Conservation (phyloP, 1,140 invertebrate species). For the Dreissena polymorpha region DNA sequence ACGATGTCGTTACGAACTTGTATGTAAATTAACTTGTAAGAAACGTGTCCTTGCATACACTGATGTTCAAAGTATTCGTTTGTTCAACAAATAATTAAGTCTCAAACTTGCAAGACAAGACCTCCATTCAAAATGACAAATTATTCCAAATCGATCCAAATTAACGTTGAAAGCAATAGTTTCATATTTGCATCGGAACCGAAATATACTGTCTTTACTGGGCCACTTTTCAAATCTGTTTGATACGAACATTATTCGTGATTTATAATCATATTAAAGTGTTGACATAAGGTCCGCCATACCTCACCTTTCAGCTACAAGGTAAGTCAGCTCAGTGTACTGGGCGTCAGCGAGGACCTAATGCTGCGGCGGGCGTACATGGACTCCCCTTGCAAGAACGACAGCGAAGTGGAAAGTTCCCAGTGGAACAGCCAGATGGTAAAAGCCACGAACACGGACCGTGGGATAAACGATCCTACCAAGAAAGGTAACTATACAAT, state of each 20-base stretch:
- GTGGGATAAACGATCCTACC: slow-evolving; percentile 37
- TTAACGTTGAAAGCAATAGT: background rate
- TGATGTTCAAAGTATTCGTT: no score
- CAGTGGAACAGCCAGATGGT: slow-evolving; percentile 33
- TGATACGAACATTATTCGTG: background rate
- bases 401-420: background rate
- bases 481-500: slow-evolving; percentile 11
- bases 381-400: slow-evolving; percentile 9
- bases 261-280: background rate
- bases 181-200: background rate
- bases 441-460: slow-evolving; percentile 34
- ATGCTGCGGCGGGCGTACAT: slow-evolving; percentile 47
- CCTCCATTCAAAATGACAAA: no score
- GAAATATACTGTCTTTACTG: background rate
- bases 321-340: slow-evolving; percentile 38
- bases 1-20: background rate
- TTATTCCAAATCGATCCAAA: background rate
- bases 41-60: no score
- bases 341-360: slow-evolving; percentile 25
- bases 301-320: slow-evolving; percentile 33
- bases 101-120: no score
- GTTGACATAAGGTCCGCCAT: background rate
- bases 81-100: no score
- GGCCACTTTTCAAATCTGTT: background rate
- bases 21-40: background rate